Conservation (phyloP, 2,888 invertebrate genomes). For the Octodonta nipae region DNA sequence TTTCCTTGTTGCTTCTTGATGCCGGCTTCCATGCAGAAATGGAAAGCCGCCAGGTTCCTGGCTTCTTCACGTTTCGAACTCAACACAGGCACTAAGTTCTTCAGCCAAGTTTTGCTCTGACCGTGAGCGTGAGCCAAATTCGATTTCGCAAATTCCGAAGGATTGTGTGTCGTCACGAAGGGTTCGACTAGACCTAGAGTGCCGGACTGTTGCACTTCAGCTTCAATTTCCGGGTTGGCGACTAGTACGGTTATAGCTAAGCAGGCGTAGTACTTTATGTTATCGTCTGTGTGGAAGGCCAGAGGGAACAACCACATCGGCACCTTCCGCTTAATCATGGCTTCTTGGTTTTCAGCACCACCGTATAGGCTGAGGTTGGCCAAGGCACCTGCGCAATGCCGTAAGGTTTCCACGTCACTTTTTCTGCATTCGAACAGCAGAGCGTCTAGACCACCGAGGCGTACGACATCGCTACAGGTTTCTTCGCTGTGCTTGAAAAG, state of each 20-base stretch:
- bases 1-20: conserved; percentile 90
- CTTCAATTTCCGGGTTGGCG: conserved; percentile 95
- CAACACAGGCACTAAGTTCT: conserved; percentile 82
- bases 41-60: conserved; percentile 90
- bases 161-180: conserved; percentile 87
- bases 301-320: conserved; percentile 95
- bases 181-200: conserved; percentile 93
- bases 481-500: conserved; percentile 93
- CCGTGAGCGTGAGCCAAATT: conserved; percentile 89
- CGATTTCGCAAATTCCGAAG: conserved; percentile 85
- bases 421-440: conserved; percentile 90
- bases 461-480: conserved; percentile 86
- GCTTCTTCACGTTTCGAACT: conserved; percentile 93
- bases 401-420: conserved; percentile 78
- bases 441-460: conserved; percentile 82
- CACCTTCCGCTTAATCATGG: conserved; percentile 88
- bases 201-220: conserved; percentile 90
- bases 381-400: conserved; percentile 92
- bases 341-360: conserved; percentile 91
- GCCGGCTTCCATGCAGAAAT: conserved; percentile 97
- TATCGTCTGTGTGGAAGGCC: conserved; percentile 92
- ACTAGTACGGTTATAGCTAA: conserved; percentile 92
- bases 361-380: conserved; percentile 94
- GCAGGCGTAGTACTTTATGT: conserved; percentile 96
- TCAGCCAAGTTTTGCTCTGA: conserved; percentile 89